Conservation (phyloP, 2,797 vertebrate species). For the Heliangelus exortis region DNA sequence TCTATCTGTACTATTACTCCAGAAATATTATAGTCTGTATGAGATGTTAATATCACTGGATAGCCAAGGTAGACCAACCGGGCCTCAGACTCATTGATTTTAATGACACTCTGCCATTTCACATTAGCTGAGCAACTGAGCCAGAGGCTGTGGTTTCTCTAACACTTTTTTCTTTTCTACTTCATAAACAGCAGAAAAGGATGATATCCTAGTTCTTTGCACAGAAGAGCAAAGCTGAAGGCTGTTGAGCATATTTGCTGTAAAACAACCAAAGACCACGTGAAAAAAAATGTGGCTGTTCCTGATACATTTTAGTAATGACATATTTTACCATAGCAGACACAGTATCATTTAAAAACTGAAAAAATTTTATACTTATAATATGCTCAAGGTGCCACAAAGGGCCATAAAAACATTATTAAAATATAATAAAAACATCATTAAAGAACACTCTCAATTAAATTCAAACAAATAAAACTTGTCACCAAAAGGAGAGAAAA, state of each 20-base stretch:
- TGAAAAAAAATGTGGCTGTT: background rate
- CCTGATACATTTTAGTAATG: conserved; percentile 49
- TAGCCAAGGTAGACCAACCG: background rate
- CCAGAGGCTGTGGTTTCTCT: conserved; percentile 27
- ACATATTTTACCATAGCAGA: conserved; percentile 50
- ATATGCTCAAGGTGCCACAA: conserved; percentile 37
- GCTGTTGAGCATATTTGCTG: conserved; percentile 25
- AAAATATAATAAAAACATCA: conserved; percentile 57
- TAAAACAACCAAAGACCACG: background rate
- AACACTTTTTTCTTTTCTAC: background rate
- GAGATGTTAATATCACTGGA: background rate
- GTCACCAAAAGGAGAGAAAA: background rate
- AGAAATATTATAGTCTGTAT: background rate
- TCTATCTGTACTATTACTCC: background rate
- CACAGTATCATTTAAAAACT: conserved; percentile 32
- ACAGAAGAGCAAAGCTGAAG: conserved; percentile 6
- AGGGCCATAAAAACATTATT: conserved; percentile 52
- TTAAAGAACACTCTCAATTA: conserved; percentile 29
- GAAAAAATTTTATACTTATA: conserved; percentile 53
- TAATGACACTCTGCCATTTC: conserved; percentile 22
- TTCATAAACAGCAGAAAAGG: conserved; percentile 8
- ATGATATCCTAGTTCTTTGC: background rate
- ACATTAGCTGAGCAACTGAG: conserved; percentile 7
- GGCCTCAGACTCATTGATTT: conserved; percentile 8
- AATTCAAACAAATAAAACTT: conserved; percentile 49